Evolutionary conservation across 2,888 invertebrate species (phyloP).

Genomic region (Nomada fucata): DNA sequence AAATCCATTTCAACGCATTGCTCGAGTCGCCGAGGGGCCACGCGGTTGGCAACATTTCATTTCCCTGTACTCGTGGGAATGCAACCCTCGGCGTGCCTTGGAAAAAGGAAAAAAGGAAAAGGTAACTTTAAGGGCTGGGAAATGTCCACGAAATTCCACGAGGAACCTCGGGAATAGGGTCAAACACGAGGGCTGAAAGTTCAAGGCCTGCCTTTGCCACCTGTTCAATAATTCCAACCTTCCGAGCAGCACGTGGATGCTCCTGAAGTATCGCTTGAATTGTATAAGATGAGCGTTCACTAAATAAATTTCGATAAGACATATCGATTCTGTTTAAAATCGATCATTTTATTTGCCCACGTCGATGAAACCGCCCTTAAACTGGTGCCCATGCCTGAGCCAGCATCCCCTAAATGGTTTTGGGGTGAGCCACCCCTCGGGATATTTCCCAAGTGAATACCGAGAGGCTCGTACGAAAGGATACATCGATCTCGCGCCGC

Average conservation of each 20-base stretch:
- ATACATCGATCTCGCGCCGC: constrained; percentile 32
- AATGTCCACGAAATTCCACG: constrained; percentile 34
- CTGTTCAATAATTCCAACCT: constrained; percentile 41
- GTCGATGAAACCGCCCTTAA: constrained; percentile 19
- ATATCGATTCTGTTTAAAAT: constrained; percentile 34
- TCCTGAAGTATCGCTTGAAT: background rate
- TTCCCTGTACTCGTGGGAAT: background rate
- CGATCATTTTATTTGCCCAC: constrained; percentile 8
- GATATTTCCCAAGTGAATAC: constrained; percentile 50
- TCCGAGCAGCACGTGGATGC: background rate
- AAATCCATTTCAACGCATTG: too few species aligned
- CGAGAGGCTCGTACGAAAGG: constrained; percentile 25
- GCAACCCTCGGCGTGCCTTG: constrained; percentile 1
- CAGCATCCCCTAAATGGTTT: constrained; percentile 56
- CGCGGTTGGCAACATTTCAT: constrained; percentile 27
- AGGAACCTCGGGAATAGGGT: background rate
- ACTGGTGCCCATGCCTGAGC: constrained; percentile 48
- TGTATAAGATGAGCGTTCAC: background rate
- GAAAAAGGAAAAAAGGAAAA: background rate
- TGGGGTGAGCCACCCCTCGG: constrained; percentile 32
- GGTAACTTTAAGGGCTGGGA: constrained; percentile 26
- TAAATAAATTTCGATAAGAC: background rate
- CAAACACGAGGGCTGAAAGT: constrained; percentile 36
- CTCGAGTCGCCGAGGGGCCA: too few species aligned
- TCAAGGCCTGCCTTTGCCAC: constrained; percentile 39